Base-by-base conservation (phyloP, 35 echinoderm and acorn worm genomes). In the Apostichopus californicus region DNA sequence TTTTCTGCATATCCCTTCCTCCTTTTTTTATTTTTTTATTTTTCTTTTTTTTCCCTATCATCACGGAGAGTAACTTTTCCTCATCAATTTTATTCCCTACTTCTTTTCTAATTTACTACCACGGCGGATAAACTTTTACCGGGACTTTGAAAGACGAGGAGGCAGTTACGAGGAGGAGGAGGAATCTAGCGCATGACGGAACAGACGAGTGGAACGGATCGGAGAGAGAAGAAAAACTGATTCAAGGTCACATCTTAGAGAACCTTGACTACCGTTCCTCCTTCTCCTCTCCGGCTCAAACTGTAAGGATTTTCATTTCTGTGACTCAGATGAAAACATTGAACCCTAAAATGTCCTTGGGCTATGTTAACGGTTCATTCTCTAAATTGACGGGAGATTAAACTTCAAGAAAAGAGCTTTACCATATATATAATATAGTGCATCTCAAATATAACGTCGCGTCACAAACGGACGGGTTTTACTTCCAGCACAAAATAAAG, bases 291-390 rank as follows among this genome's bases (percentile, higher is more conserved):
- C 15, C 17, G 13, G 14, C n/a, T n/a, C 71, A 20, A 73, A 61
- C 12, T 61, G 58, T 61, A 18, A 17, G 17, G 71, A 13, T 75
- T 75, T 75, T 75, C 71, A 75, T 75, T 75, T 75, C 20, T 75
- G 71, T 75, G 71, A 75, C 71, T 75, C 71, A n/a, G 71, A n/a
- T 14, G 71, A 75, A 75, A 75, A 75, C 71, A 75, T 75, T 75
- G 71, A 75, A 75, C 71, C 71, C 71, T 20, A n/a, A 18, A 20
- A 75, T 75, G 17, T 75, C 71, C 71, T n/a, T n/a, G 71, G 71
- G 71, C 71, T 75, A 75, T 75, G 21, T 75, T 75, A 13, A 75
- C n/a, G 71, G 71, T 75, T 75, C 71, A 75, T 75, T 75, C 71
- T 75, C 71, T 75, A 75, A 75, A 75, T 18, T 75, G 71, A 75